Evolutionary conservation across 1,140 invertebrate species (phyloP).

Genomic region (Drosophila sucinea): DNA sequence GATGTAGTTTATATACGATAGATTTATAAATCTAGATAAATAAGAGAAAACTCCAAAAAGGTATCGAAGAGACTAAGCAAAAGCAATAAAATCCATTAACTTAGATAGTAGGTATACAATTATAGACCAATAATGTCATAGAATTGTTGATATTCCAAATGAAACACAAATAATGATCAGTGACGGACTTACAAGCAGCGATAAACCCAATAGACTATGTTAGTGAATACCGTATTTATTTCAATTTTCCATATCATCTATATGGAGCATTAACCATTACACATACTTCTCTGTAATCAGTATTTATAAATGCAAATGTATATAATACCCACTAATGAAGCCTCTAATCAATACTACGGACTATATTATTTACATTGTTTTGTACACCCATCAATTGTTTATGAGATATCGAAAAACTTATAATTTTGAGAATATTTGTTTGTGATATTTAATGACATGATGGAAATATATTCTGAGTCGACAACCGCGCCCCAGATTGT

Average conservation of each 20-base stretch:
- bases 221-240: background rate
- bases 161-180: constrained; percentile 1
- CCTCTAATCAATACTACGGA: too few species aligned
- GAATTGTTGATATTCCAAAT: background rate
- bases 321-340: background rate
- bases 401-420: background rate
- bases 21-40: constrained; percentile 50
- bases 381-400: background rate
- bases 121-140: background rate
- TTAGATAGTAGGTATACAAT: background rate
- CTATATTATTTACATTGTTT: too few species aligned
- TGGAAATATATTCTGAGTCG: too few species aligned
- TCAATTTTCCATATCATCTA: background rate
- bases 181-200: background rate
- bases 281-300: background rate
- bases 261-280: too few species aligned
- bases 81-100: constrained; percentile 9
- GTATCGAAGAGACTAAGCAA: constrained; percentile 13
- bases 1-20: constrained; percentile 33
- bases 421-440: background rate
- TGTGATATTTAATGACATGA: background rate
- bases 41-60: constrained; percentile 30
- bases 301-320: background rate
- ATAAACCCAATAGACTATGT: background rate
- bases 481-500: background rate